Percentiles rank a stretch among this genome's conserved stretches.
Evolutionary conservation across 2,797 vertebrate genomes (phyloP).

Genomic region (Acanthornis magna): DNA sequence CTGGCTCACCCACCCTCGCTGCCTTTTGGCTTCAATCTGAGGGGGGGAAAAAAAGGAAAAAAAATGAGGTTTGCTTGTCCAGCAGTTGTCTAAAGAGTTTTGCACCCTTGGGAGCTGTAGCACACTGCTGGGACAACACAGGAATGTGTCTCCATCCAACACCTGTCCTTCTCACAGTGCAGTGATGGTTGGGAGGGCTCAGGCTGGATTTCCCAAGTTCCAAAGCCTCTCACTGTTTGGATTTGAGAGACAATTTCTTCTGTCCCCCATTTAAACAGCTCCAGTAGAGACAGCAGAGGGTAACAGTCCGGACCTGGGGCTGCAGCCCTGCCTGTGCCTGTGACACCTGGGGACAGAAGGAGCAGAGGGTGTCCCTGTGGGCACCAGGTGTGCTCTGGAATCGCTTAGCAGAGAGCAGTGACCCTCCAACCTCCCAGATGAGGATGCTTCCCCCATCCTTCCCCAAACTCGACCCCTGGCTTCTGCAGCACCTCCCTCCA

Average conservation of each 20-base stretch:
- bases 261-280: neutral
- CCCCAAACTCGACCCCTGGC: neutral
- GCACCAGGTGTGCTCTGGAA: neutral
- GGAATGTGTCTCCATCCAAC: neutral
- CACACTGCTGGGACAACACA: neutral
- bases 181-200: neutral
- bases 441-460: neutral
- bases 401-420: neutral
- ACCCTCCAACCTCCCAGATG: neutral
- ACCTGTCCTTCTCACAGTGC: fast-evolving
- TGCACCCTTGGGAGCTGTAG: neutral
- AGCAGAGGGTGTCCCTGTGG: neutral
- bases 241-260: neutral
- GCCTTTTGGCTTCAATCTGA: neutral
- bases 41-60: neutral
- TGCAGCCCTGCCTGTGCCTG: neutral
- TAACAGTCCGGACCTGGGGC: neutral
- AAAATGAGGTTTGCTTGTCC: neutral
- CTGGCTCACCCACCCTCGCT: neutral
- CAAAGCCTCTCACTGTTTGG: neutral
- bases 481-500: neutral
- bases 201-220: neutral
- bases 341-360: neutral
- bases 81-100: neutral
- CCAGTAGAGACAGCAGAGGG: neutral